Base-by-base conservation (phyloP, 2,113 vertebrate species). In the Seriola dumerili region DNA sequence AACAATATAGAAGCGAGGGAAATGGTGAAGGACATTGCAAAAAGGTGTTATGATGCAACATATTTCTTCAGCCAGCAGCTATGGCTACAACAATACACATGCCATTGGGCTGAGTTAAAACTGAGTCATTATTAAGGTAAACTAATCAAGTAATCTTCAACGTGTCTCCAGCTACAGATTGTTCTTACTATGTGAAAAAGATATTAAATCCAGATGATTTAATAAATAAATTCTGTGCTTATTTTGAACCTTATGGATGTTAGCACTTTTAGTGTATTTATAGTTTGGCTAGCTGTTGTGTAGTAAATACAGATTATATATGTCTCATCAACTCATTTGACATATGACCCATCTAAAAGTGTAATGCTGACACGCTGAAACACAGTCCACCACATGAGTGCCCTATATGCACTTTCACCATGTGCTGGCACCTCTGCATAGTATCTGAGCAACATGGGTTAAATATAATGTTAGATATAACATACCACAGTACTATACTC, bases 331-430 rank as follows among this genome's bases (percentile, higher is more conserved):
- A 86, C 79, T 89, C 92, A 72, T 85, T 85, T 89, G 89, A 93
- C 89, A 89, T 83, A 89, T 82, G 91, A 92, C 58, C 89, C 65
- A 84, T 92, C 89, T 92, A 92, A 92, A 92, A 94, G 78, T 87
- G 88, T 89, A 82, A 87, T 46, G 91, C 93, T 92, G 92, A 92
- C 88, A 68, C 64, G 81, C 78, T 88, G 89, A 87, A 93, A 93
- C 85, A 85, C 78, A 72, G 84, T 54, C 78, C 52, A 88, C 76
- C 85, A 70, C 73, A 68, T 52, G 67, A 76, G 74, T 62, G 72
- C 54, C 80, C 83, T 88, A 88, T 88, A 89, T 81, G 81, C 85
- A 55, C 68, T 72, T 62, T 71, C 21, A 70, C 81, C 85, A 67
- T 81, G 72, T 36, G 74, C 63, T 57, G 76, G 54, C 62, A 34